Evolutionary conservation across 2,888 invertebrate genomes (phyloP).

Genomic region (Spialia ferax): DNA sequence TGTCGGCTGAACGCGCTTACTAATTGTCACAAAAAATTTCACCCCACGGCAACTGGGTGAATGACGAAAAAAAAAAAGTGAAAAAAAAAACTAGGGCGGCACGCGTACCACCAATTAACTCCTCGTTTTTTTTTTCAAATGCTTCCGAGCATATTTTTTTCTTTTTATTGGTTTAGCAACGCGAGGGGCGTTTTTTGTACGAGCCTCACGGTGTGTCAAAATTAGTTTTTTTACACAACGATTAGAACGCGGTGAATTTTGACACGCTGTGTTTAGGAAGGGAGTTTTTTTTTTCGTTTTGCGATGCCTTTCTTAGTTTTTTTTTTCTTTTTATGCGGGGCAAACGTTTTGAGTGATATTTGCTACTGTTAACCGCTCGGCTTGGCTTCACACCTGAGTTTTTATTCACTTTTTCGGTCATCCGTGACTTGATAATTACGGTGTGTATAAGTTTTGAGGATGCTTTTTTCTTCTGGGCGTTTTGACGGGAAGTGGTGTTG

Average conservation of each 20-base stretch:
- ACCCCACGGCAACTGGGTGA: slow-evolving; percentile 60
- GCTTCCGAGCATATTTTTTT: slow-evolving; percentile 63
- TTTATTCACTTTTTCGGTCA: slow-evolving; percentile 43
- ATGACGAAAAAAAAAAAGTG: slow-evolving; percentile 51
- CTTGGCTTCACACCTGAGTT: slow-evolving; percentile 58
- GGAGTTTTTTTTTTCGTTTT: slow-evolving; percentile 42
- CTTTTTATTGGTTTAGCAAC: slow-evolving; percentile 72
- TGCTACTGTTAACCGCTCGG: slow-evolving; percentile 74
- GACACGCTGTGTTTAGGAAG: slow-evolving; percentile 74
- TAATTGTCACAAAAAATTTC: slow-evolving; percentile 80
- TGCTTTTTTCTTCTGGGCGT: slow-evolving; percentile 38
- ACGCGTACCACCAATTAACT: slow-evolving; percentile 79
- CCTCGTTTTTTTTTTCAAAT: slow-evolving; percentile 66
- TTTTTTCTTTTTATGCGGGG: slow-evolving; percentile 51
- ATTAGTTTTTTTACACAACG: slow-evolving; percentile 64
- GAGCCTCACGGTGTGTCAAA: slow-evolving; percentile 64
- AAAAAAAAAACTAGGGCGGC: slow-evolving; percentile 73
- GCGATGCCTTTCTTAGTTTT: not conserved
- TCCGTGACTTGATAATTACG: slow-evolving; percentile 31
- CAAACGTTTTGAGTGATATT: slow-evolving; percentile 64
- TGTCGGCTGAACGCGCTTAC: slow-evolving; percentile 58
- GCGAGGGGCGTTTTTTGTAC: slow-evolving; percentile 73
- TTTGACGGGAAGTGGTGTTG: slow-evolving; percentile 35
- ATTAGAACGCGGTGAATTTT: slow-evolving; percentile 68
- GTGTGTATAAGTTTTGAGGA: slow-evolving; percentile 24